Evolutionary conservation across 2,888 invertebrate genomes (phyloP).

Genomic region (Zhengitettix transpicula): DNA sequence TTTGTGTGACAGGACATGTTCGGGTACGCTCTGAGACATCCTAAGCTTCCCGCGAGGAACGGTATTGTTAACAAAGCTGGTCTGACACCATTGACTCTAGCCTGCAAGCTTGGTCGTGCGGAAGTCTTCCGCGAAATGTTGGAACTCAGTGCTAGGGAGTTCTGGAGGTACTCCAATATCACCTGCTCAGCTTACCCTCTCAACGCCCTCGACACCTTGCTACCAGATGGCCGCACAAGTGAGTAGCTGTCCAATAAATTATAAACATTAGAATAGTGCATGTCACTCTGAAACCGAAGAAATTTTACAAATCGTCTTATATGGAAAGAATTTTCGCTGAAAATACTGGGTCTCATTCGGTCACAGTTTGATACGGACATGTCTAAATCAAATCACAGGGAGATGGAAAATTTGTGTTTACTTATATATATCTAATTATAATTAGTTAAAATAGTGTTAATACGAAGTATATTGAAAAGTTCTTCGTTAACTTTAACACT

Average conservation of each 20-base stretch:
- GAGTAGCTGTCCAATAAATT: conserved; percentile 21
- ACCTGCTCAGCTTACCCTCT: conserved; percentile 96
- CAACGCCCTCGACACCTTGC: conserved; percentile 86
- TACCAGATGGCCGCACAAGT: conserved; percentile 93
- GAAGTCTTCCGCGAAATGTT: conserved; percentile 97
- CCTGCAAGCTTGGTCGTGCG: conserved; percentile 89
- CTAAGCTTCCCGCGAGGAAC: conserved; percentile 80
- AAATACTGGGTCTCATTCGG: too few species aligned
- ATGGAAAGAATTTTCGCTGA: too few species aligned
- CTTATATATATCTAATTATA: too few species aligned
- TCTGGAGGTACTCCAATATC: conserved; percentile 98
- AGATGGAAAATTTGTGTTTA: too few species aligned
- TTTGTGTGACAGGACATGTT: conserved; percentile 73
- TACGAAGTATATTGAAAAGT: too few species aligned
- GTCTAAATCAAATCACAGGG: too few species aligned
- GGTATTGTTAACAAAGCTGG: conserved; percentile 79
- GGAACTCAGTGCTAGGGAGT: conserved; percentile 84
- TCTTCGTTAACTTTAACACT: too few species aligned
- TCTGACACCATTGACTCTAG: conserved; percentile 86
- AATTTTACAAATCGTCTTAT: too few species aligned
- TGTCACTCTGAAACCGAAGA: too few species aligned
- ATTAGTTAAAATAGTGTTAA: too few species aligned
- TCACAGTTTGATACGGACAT: too few species aligned
- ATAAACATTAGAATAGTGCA: not conserved
- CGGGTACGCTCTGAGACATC: conserved; percentile 90